Evolutionary conservation across 2,888 invertebrate genomes (phyloP).

Genomic region (Pemphredon lugubris): DNA sequence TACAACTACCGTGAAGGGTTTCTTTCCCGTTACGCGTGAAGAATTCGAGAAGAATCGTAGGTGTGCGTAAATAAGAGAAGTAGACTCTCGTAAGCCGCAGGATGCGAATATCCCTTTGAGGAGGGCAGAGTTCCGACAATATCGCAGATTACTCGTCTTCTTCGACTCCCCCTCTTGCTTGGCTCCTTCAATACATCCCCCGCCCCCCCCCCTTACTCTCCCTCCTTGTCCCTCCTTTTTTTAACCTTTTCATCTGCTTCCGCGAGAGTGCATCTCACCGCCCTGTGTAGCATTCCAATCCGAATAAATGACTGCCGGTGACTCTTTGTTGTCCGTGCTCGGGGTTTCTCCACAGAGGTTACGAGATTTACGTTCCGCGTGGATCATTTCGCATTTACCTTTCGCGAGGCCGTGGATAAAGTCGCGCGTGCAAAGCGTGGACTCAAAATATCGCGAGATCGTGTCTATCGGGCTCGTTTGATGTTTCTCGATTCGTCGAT

Average conservation of each 20-base stretch:
- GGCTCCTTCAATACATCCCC: background rate
- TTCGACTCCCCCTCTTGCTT: conserved; percentile 13
- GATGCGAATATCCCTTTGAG: conserved; percentile 37
- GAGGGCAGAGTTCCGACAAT: conserved; percentile 39
- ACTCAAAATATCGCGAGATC: too few species aligned
- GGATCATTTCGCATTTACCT: background rate
- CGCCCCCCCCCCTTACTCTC: conserved; percentile 16
- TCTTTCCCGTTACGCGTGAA: too few species aligned
- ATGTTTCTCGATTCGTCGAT: too few species aligned
- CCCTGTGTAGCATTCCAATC: conserved; percentile 47
- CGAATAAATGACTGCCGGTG: conserved; percentile 54
- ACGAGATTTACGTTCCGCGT: conserved; percentile 15
- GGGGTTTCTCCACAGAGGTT: conserved; percentile 4
- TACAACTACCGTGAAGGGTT: too few species aligned
- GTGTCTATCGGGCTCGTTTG: too few species aligned
- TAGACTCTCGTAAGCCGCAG: conserved; percentile 19
- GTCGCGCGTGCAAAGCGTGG: background rate
- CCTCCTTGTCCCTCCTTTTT: conserved; percentile 32
- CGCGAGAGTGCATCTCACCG: conserved; percentile 42
- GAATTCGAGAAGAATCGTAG: conserved; percentile 44
- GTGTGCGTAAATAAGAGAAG: conserved; percentile 28
- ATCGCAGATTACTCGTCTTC: conserved; percentile 47
- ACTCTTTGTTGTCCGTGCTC: conserved; percentile 29
- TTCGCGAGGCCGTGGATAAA: conserved; percentile 2
- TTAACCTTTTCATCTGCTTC: conserved; percentile 56